Evolutionary conservation across 2,113 vertebrate genomes (phyloP).

Genomic region (Caloenas nicobarica): DNA sequence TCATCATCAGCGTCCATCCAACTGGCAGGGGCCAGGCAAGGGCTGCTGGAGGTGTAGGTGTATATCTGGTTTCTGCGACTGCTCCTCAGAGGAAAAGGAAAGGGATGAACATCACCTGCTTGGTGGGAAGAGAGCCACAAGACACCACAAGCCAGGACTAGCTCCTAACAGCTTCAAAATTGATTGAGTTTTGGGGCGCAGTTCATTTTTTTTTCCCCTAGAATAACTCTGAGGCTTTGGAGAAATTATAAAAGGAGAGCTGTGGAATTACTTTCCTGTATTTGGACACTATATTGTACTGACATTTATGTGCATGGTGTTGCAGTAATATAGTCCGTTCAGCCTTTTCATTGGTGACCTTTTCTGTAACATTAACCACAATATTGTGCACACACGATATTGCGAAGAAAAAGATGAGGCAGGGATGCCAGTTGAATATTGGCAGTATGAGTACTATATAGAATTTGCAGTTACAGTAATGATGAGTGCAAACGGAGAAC

Average conservation of each 20-base stretch:
- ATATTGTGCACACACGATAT: rapidly evolving
- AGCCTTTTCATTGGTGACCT: background rate
- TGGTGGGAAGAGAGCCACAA: background rate
- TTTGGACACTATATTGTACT: background rate
- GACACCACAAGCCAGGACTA: background rate
- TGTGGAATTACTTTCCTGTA: background rate
- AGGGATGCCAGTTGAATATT: background rate
- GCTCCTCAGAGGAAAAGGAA: background rate
- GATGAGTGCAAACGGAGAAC: background rate
- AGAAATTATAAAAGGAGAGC: background rate
- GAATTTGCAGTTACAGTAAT: background rate
- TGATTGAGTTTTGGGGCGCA: background rate
- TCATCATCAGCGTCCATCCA: rapidly evolving
- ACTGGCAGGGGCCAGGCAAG: background rate
- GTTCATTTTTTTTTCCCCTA: background rate
- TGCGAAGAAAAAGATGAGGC: background rate
- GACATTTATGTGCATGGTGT: background rate
- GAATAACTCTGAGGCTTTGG: background rate
- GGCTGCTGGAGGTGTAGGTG: background rate
- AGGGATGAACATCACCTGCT: background rate
- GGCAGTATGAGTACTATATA: background rate
- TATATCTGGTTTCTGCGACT: background rate
- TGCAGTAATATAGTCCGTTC: background rate
- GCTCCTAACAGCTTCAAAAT: background rate
- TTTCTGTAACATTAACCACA: conserved; percentile 9